phyloP scores from a whole-genome alignment of 2,888 invertebrate species.

The Tineola bisselliella region DNA sequence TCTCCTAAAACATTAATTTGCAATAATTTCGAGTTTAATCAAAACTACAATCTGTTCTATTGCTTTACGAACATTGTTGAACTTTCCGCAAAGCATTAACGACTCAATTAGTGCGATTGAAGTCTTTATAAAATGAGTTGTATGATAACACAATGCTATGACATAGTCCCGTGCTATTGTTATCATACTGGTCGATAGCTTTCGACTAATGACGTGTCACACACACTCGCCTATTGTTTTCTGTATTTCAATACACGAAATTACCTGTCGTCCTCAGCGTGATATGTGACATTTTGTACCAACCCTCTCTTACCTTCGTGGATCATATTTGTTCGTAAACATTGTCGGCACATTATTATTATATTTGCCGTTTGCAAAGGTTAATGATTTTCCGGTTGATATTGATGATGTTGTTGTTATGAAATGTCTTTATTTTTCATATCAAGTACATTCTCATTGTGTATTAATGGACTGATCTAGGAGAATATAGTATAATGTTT shows the following conservation, averaged over 20 bases:
- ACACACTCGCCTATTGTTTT: constrained; percentile 48
- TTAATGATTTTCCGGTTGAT: too few species aligned
- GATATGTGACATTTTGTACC: constrained; percentile 27
- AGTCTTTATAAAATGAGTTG: background rate
- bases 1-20: too few species aligned
- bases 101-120: background rate
- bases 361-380: too few species aligned
- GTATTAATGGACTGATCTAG: too few species aligned
- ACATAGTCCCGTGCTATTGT: constrained; percentile 28
- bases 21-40: too few species aligned
- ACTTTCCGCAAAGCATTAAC: too few species aligned
- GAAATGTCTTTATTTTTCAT: too few species aligned
- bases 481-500: too few species aligned
- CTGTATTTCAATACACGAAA: constrained; percentile 42
- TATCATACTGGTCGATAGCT: constrained; percentile 26
- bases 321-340: background rate
- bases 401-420: too few species aligned
- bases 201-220: constrained; percentile 53
- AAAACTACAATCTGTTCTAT: too few species aligned
- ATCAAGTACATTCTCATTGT: too few species aligned
- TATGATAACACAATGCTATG: constrained; percentile 12
- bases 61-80: background rate
- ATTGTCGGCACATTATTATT: background rate
- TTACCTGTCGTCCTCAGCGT: constrained; percentile 42
- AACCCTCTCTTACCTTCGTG: background rate